A percentile compares a stretch with the other conserved stretches of the same genome.
Conservation (phyloP, 2,888 invertebrate genomes). For the Ormyrus pomaceus region DNA sequence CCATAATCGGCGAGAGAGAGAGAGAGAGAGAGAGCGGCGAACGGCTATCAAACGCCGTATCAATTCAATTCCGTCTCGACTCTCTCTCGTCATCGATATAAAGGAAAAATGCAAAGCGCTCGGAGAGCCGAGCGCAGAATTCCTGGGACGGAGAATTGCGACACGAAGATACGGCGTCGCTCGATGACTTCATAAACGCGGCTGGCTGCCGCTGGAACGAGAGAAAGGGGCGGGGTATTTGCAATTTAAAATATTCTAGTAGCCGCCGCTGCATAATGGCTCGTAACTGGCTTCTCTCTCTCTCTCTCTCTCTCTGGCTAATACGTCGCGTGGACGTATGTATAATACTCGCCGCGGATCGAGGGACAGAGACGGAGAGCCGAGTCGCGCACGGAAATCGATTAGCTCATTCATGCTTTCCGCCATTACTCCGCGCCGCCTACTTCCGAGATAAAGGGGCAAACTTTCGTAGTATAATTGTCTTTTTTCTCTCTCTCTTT, state of each 20-base stretch:
- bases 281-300: conserved; percentile 20
- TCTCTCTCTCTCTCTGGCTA: conserved; percentile 13
- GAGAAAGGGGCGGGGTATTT: conserved; percentile 33
- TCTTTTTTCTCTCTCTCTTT: too few relatives aligned
- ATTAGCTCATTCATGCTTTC: conserved; percentile 55
- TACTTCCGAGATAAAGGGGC: conserved; percentile 36
- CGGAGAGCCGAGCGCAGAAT: not conserved
- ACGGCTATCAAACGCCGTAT: conserved; percentile 48
- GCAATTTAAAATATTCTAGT: conserved; percentile 51
- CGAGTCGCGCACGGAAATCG: conserved; percentile 46
- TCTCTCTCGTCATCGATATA: conserved; percentile 19
- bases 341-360: not conserved
- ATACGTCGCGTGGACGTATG: conserved; percentile 16
- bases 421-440: conserved; percentile 42
- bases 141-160: conserved; percentile 27
- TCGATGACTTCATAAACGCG: conserved; percentile 47
- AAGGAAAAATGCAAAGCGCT: conserved; percentile 10
- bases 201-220: not conserved
- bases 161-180: conserved; percentile 5
- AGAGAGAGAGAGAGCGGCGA: conserved; percentile 22
- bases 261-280: conserved; percentile 8
- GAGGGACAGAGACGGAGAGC: conserved; percentile 13
- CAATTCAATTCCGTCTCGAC: conserved; percentile 43
- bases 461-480: not conserved
- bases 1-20: conserved; percentile 34